Evolutionary conservation across 1,140 invertebrate genomes (phyloP), one percentile per base, ranked within the genome.

Genomic region (Steinernema khuongi): DNA sequence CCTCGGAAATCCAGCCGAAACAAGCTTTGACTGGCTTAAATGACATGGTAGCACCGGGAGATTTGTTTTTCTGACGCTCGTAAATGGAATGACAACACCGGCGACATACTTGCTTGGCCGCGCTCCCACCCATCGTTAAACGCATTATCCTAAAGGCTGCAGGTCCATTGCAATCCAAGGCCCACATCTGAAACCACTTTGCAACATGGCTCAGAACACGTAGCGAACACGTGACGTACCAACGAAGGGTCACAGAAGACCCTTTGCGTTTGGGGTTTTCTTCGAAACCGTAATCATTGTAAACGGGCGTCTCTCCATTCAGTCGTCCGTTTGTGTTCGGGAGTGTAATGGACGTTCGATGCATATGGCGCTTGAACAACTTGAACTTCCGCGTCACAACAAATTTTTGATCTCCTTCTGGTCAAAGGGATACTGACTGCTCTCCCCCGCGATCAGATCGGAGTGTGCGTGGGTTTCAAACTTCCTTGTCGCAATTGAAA

Each of bases 21-120:
- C 50, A 60, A 7, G 50, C 11, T 60, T 60, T 26, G 11, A 17
- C 11, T 11, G 22, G 19, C 22, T 60, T 60, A 60, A 60, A 7
- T 60, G 50, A 60, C 14, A 60, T 60, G 22, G 50, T 26, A 26
- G 14, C 50, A 22, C 50, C 14, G 22, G 50, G 22, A 26, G 22
- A 17, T 11, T 60, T 60, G 11, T 60, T 60, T 26, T 60, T 41
- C 36, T 41, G 36, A 26, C 50, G 50, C 7, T 60, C 50, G 50
- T 60, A 60, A 60, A 60, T 60, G 50, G 50, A 60, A 60, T 60
- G 50, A 60, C 50, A 41, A 41, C 36, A 41, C n/a, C 36, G n/a
- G 7, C 36, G n/a, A 60, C 2, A 60, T 14, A 60, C 50, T 22
- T 60, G 50, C 11, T 60, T 22, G 26, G 7, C 36, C 36, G n/a